Conservation (phyloP, 2,113 vertebrate species). For the Spizaetus ornatus region DNA sequence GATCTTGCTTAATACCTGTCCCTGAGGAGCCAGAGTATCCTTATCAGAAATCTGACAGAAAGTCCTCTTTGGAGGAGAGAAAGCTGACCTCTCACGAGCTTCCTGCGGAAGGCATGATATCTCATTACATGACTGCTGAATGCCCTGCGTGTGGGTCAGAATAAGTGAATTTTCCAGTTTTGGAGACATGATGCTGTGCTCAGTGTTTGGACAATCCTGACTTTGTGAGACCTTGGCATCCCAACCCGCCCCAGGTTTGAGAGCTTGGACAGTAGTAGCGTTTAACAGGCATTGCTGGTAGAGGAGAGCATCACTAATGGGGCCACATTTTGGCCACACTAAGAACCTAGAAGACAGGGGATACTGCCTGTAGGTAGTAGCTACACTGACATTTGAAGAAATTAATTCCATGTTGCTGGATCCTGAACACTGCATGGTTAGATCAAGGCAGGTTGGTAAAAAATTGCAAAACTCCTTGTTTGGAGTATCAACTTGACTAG, state of each 20-base stretch:
- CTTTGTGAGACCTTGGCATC: slow-evolving; percentile 79
- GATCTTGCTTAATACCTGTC: slow-evolving; percentile 78
- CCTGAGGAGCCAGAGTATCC: slow-evolving; percentile 66
- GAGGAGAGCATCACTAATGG: slow-evolving; percentile 85
- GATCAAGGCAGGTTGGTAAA: slow-evolving; percentile 86
- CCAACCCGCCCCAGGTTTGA: slow-evolving; percentile 85
- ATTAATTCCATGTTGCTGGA: slow-evolving; percentile 91
- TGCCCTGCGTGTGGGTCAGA: slow-evolving; percentile 64
- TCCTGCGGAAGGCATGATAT: slow-evolving; percentile 68
- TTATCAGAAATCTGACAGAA: slow-evolving; percentile 78
- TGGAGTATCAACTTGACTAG: slow-evolving; percentile 70
- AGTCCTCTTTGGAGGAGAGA: slow-evolving; percentile 85
- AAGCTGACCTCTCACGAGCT: slow-evolving; percentile 86
- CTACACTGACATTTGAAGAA: slow-evolving; percentile 95
- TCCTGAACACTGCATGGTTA: slow-evolving; percentile 87
- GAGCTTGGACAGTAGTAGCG: slow-evolving; percentile 82
- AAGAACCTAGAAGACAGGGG: slow-evolving; percentile 85
- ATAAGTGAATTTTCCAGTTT: slow-evolving; percentile 80
- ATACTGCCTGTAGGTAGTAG: slow-evolving; percentile 92
- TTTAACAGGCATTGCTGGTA: slow-evolving; percentile 94
- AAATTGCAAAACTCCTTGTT: slow-evolving; percentile 87
- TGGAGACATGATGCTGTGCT: slow-evolving; percentile 68
- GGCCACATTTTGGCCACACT: slow-evolving; percentile 89
- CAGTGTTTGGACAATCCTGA: slow-evolving; percentile 77
- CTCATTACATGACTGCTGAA: slow-evolving; percentile 62